Evolutionary conservation across 2,797 vertebrate species (phyloP).

Genomic region (Triplophysa yarkandensis): DNA sequence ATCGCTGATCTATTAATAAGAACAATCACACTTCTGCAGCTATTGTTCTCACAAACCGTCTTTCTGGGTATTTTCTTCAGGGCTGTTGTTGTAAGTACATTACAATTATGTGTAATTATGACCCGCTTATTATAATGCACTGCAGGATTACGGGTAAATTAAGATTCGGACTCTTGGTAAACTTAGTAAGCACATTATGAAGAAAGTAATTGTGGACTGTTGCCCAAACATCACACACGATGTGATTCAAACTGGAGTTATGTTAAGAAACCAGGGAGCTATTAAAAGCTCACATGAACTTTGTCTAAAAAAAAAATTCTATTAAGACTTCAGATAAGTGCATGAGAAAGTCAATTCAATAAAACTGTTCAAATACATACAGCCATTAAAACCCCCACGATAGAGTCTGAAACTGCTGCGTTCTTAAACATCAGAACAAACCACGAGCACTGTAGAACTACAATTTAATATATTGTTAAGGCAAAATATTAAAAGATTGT

Average conservation of each 20-base stretch:
- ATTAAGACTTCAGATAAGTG: neutral
- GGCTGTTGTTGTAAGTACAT: slow-evolving; percentile 15
- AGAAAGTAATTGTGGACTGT: slow-evolving; percentile 9
- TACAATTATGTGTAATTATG: slow-evolving; percentile 46
- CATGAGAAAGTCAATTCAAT: too few relatives aligned
- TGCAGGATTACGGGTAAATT: neutral
- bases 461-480: too few relatives aligned
- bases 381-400: too few relatives aligned
- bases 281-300: neutral
- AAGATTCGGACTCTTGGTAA: neutral
- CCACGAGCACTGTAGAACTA: too few relatives aligned
- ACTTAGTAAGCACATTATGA: neutral
- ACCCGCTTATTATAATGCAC: slow-evolving; percentile 36
- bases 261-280: neutral
- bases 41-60: slow-evolving; percentile 31
- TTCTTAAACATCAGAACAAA: too few relatives aligned
- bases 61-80: slow-evolving; percentile 26
- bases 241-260: neutral
- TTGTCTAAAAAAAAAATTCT: neutral
- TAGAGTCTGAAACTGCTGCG: too few relatives aligned
- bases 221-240: slow-evolving; percentile 15
- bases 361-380: neutral
- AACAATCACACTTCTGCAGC: slow-evolving; percentile 29
- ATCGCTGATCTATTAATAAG: slow-evolving; percentile 36
- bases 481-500: too few relatives aligned